phyloP scores from a whole-genome alignment of 2,797 vertebrate genomes.

The Melopsittacus undulatus region DNA sequence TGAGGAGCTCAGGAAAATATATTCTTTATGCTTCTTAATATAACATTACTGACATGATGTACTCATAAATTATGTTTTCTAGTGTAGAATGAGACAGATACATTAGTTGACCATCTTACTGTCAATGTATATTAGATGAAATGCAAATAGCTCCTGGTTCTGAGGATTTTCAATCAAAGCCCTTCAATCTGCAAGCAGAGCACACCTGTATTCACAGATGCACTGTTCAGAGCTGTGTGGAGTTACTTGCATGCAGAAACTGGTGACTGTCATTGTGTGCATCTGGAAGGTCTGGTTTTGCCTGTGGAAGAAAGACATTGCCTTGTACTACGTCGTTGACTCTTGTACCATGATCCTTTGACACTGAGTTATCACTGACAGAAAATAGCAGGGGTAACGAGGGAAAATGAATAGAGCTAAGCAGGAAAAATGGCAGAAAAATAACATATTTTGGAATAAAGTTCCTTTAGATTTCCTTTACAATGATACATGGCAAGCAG shows the following conservation, averaged over 20 bases:
- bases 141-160: neutral
- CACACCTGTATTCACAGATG: accelerated
- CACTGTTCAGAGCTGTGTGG: neutral
- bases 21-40: neutral
- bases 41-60: neutral
- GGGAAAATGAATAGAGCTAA: accelerated
- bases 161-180: neutral
- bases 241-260: neutral
- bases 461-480: neutral
- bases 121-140: neutral
- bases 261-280: neutral
- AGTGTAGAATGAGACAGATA: neutral
- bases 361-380: neutral
- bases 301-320: accelerated
- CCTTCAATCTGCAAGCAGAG: neutral
- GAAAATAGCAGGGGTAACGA: neutral
- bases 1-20: neutral
- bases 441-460: neutral
- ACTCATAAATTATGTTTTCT: neutral
- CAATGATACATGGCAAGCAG: neutral
- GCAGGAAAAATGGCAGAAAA: neutral
- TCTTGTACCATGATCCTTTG: neutral
- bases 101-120: neutral
- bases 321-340: neutral
- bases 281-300: neutral